Evolutionary conservation across 2,888 invertebrate genomes (phyloP).

Genomic region (Archips crataeganus): DNA sequence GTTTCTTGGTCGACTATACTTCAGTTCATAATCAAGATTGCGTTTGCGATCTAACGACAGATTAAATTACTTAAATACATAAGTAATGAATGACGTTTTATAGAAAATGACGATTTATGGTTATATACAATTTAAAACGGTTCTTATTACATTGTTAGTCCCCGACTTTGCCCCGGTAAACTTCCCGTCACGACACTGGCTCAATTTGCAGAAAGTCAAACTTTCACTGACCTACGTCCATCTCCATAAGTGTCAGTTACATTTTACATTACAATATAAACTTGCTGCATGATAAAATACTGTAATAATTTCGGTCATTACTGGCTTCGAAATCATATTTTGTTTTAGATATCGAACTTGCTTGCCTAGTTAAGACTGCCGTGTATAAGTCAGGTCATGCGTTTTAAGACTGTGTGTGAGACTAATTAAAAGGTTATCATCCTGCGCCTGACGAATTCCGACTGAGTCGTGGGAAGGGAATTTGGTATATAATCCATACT

Average conservation of each 20-base stretch:
- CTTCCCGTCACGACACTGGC: constrained; percentile 7
- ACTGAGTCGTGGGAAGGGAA: neutral
- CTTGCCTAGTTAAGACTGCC: neutral
- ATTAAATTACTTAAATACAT: no score
- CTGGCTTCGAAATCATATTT: neutral
- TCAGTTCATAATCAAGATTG: no score
- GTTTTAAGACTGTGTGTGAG: no score
- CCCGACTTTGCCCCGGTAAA: neutral
- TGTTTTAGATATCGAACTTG: neutral
- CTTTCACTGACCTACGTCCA: constrained; percentile 15
- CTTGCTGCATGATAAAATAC: constrained; percentile 3
- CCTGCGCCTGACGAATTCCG: constrained; percentile 2
- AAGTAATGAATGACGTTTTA: neutral
- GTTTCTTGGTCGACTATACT: no score
- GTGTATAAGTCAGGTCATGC: neutral
- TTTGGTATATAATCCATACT: neutral
- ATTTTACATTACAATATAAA: neutral
- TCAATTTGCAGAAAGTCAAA: constrained; percentile 14
- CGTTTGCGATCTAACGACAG: no score
- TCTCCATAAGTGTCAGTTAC: constrained; percentile 12
- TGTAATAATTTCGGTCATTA: neutral
- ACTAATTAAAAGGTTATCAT: constrained; percentile 6
- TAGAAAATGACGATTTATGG: neutral
- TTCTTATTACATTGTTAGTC: neutral
- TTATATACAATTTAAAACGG: neutral